Conservation (phyloP, 2,797 vertebrate species). For the Melanogrammus aeglefinus region DNA sequence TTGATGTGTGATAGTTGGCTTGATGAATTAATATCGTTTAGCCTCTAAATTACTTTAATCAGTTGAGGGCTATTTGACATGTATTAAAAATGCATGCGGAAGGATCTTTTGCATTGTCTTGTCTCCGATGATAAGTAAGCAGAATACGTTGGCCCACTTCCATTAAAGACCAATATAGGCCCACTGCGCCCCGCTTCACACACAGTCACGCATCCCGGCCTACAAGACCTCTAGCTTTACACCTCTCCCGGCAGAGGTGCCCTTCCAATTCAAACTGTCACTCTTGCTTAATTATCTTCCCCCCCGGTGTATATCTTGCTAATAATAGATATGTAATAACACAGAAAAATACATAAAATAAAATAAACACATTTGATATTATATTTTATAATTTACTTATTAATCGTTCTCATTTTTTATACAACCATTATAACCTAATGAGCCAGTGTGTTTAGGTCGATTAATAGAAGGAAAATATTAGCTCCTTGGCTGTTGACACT, state of each 20-base stretch:
- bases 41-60: not conserved
- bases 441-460: not conserved
- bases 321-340: not conserved
- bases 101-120: not conserved
- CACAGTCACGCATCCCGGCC: conserved; percentile 23
- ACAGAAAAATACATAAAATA: not conserved
- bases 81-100: not conserved
- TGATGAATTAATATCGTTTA: not conserved
- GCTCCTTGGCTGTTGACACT: conserved; percentile 1
- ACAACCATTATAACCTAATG: not conserved
- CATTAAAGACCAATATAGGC: conserved; percentile 84
- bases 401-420: not conserved
- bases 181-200: conserved; percentile 82
- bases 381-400: too few relatives aligned
- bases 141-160: conserved; percentile 81
- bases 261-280: conserved; percentile 70
- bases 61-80: not conserved
- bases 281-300: not conserved
- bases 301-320: not conserved
- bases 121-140: not conserved
- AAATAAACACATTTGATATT: not conserved
- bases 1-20: not conserved
- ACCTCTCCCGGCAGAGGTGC: conserved; percentile 45
- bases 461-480: not conserved
- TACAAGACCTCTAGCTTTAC: conserved; percentile 79